Base-by-base conservation (phyloP, 2,888 invertebrate species). In the Pilophorus perplexus region DNA sequence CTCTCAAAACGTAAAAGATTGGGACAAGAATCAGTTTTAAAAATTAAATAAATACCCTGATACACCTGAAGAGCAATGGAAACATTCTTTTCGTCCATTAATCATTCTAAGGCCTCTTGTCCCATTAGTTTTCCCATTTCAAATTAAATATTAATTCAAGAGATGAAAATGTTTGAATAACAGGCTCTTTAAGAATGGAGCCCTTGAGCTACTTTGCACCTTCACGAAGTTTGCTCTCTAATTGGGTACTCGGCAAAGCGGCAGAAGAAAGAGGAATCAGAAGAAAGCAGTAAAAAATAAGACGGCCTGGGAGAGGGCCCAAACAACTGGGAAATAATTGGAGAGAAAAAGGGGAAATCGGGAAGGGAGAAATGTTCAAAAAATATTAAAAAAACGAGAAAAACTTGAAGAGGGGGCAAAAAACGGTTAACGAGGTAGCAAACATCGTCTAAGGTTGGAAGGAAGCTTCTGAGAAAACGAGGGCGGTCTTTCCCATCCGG, bases 361-460 rank as follows among this genome's bases (percentile, higher is more conserved):
- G 52, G 10, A 52, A 25, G 12, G 33, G 33, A 33, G 12, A 33
- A 33, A 44, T 10, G 44, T 5, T 14, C 4, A 46, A 28, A 52
- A 28, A 27, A 28, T 28, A 52, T 10, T 3, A 6, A 18, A 18
- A 18, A 2, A 44, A n/a, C 10, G 6, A 1, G 28, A 52, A 10
- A 28, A 52, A 52, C 25, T 2, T 14, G 28, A 14, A 28, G 50
- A 14, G 50, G 50, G 27, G 6, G 38, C 33, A 38, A 16, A 50
- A 55, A 55, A 55, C 38, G 55, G 18, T 27, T 55, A 55, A 55
- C 55, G 55, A 55, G 55, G 55, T 55, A 55, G 55, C 55, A 55
- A 55, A 55, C 55, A 55, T 55, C 55, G 55, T 55, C 55, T 55
- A n/a, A 16, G 25, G 38, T 33, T 5, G 18, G 52, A 18, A 28